Base-by-base conservation (phyloP, 1,140 invertebrate genomes). In the Drosophila baimaii region DNA sequence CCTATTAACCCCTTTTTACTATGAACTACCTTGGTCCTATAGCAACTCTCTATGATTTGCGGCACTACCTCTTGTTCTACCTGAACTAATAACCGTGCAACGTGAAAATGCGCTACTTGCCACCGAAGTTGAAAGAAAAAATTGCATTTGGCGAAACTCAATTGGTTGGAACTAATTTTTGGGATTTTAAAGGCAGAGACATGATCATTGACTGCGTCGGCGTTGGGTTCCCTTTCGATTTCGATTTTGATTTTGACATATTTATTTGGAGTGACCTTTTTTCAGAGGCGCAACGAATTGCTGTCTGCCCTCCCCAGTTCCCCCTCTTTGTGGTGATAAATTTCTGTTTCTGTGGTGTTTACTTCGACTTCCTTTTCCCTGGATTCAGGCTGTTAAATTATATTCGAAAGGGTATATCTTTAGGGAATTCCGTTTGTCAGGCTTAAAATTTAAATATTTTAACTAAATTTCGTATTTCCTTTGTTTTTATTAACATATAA, bases 161-260 rank as follows among this genome's bases (percentile, higher is more conserved):
- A 88, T 88, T 84, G 84, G 69, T 65, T 69, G 80, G 55, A 61
- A 89, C 80, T 89, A 88, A 88, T 89, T 68, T 58, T 21, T 65
- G 61, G 39, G 44, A 69, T 35, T 69, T 52, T 52, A 52, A 21
- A 66, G 21, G 12, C 3, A 25, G 23, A 19, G 23, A 19, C 15
- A 25, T 19, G 31, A 77, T 64, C 44, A 39, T 46, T 73, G 44
- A 27, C 31, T 64, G 79, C 79, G 83, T 88, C 59, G 83, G 84
- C 65, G 84, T 43, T 46, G 54, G 43, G 51, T 44, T 47, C 37
- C 51, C 68, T 76, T 69, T 79, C 43, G 73, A 81, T 78, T 80
- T 88, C 79, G 80, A 89, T 76, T 69, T 79, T 37, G 73, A 81
- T 78, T 80, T 88, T 81, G 80, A 89, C 77, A 89, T 83, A 86